Conservation (phyloP, 30 jellyfish, hydroid and myxozoan species). For the Turritopsis rubra region DNA sequence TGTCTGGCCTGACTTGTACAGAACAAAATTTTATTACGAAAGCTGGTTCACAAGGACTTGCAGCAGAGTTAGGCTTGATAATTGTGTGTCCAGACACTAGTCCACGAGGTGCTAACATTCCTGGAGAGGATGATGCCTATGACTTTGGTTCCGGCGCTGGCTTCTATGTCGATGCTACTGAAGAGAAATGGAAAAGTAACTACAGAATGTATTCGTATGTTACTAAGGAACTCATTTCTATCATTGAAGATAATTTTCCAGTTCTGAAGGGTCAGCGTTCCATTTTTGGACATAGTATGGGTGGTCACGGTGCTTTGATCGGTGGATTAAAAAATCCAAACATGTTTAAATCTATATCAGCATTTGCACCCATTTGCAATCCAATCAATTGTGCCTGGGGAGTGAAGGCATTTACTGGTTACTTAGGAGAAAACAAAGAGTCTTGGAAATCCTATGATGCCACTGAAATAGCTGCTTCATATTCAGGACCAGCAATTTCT, state of each 20-base stretch:
- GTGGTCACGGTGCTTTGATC: constrained; percentile 95
- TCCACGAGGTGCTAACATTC: constrained; percentile 90
- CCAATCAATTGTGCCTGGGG: constrained; percentile 99
- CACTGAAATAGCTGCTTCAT: constrained; percentile 56
- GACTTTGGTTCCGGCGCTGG: constrained; percentile 98
- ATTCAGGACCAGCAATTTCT: constrained; percentile 60
- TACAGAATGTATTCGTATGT: constrained; percentile 87
- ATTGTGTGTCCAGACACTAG: constrained; percentile 95
- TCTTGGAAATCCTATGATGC: constrained; percentile 95
- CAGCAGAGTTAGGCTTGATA: constrained; percentile 74
- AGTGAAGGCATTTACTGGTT: constrained; percentile 82
- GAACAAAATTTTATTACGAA: constrained; percentile 85
- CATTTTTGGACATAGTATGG: constrained; percentile 92
- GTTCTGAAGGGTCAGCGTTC: constrained; percentile 63
- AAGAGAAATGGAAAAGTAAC: constrained; percentile 83
- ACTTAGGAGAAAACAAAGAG: constrained; percentile 67
- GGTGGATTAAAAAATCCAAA: constrained; percentile 90
- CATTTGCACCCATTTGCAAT: constrained; percentile 90
- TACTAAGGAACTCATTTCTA: constrained; percentile 70
- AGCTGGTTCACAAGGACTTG: constrained; percentile 88
- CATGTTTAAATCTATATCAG: constrained; percentile 82
- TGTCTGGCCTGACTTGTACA: constrained; percentile 94
- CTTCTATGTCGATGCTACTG: constrained; percentile 93
- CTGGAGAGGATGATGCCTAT: constrained; percentile 85
- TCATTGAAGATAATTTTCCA: constrained; percentile 64